phyloP scores from a whole-genome alignment of 2,113 vertebrate species.

The Xiphophorus hellerii region DNA sequence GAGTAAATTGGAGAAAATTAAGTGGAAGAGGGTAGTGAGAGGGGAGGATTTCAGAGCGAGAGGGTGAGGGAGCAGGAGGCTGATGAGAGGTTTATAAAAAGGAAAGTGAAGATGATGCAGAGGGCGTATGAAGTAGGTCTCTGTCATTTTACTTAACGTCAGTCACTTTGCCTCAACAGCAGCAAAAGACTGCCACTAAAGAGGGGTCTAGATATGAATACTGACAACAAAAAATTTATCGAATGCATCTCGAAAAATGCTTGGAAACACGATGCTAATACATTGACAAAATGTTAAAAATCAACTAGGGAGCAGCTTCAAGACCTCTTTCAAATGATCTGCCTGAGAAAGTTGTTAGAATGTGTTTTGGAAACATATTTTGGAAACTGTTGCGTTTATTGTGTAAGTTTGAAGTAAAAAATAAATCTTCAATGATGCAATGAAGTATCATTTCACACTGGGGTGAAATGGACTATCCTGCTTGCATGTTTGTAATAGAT shows the following conservation, averaged over 20 bases:
- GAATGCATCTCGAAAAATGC: slow-evolving; percentile 53
- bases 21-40: slow-evolving; percentile 60
- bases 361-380: slow-evolving; percentile 39
- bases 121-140: slow-evolving; percentile 64
- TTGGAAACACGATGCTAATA: slow-evolving; percentile 29
- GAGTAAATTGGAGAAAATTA: slow-evolving; percentile 75
- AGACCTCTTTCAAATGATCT: slow-evolving; percentile 37
- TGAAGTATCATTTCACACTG: not conserved
- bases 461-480: not conserved
- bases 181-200: slow-evolving; percentile 43
- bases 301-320: slow-evolving; percentile 40
- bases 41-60: slow-evolving; percentile 54
- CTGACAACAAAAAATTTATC: slow-evolving; percentile 59
- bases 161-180: slow-evolving; percentile 36
- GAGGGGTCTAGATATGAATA: slow-evolving; percentile 44
- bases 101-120: slow-evolving; percentile 68
- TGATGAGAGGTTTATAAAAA: slow-evolving; percentile 72
- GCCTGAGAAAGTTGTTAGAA: slow-evolving; percentile 27
- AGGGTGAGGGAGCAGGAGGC: slow-evolving; percentile 30
- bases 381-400: slow-evolving; percentile 17
- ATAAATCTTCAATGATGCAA: slow-evolving; percentile 12
- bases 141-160: slow-evolving; percentile 63
- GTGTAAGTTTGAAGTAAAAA: slow-evolving; percentile 22
- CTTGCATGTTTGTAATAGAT: slow-evolving; percentile 17
- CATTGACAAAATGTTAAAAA: slow-evolving; percentile 46